Evolutionary conservation across 2,113 vertebrate species (phyloP).

Genomic region (Mystacornis crossleyi): DNA sequence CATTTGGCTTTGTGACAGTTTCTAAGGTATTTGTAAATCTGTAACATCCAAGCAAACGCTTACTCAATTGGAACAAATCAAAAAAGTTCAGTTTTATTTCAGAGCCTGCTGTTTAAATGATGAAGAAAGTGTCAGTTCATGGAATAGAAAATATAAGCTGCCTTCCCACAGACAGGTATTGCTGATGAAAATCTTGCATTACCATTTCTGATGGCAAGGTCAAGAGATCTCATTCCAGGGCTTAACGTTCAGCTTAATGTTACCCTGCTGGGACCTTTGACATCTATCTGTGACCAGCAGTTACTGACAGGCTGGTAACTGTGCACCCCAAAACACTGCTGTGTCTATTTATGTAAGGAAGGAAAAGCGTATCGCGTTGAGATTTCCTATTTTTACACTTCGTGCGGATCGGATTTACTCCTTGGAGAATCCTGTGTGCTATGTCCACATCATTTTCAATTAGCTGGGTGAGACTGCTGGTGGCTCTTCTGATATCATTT

Average conservation of each 20-base stretch:
- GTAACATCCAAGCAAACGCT: background rate
- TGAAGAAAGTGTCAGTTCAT: background rate
- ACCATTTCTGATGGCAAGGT: background rate
- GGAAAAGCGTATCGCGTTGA: background rate
- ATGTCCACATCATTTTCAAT: background rate
- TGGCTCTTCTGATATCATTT: background rate
- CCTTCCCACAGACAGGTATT: background rate
- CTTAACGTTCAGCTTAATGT: background rate
- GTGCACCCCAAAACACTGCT: background rate
- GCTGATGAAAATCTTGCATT: background rate
- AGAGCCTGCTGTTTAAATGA: background rate
- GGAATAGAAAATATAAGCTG: background rate
- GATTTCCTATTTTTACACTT: constrained; percentile 42
- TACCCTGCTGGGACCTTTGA: background rate
- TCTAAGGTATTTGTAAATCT: background rate
- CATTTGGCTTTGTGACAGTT: background rate
- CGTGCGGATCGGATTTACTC: background rate
- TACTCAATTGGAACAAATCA: background rate
- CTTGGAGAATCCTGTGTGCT: background rate
- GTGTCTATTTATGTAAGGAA: constrained; percentile 6
- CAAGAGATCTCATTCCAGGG: background rate
- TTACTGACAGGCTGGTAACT: background rate
- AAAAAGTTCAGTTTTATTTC: background rate
- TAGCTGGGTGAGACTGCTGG: background rate
- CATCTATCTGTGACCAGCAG: background rate